These are phyloP conservation scores for Cheiracanthium punctorium DNA, from an alignment of 2,888 invertebrate genomes.

Conservation along the genomic window DNA sequence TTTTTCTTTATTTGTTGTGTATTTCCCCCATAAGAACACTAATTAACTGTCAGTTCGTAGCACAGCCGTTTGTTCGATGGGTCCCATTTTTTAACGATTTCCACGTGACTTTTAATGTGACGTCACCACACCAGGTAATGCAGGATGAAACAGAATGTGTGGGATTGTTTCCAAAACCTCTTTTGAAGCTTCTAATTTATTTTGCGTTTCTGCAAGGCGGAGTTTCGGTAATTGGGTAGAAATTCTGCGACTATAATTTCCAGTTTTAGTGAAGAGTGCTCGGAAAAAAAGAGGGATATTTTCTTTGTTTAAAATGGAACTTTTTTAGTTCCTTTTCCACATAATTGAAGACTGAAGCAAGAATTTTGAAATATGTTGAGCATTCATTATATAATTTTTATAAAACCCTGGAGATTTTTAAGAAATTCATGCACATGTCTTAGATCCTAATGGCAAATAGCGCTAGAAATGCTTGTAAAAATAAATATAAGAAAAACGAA, in stretches of 20 bases:
- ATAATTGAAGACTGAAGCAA: no score
- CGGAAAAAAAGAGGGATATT: no score
- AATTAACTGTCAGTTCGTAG: conserved; percentile 57
- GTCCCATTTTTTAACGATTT: conserved; percentile 21
- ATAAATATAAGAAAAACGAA: no score
- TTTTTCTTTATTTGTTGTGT: conserved; percentile 44
- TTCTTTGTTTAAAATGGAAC: no score
- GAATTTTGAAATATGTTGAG: no score
- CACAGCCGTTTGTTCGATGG: conserved; percentile 36
- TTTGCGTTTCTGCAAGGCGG: neutral
- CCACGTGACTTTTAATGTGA: conserved; percentile 31
- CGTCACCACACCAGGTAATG: conserved; percentile 61
- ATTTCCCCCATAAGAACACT: conserved; percentile 25
- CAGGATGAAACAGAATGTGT: conserved; percentile 18
- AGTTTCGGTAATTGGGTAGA: conserved; percentile 5
- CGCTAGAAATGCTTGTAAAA: no score
- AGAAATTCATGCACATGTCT: no score
- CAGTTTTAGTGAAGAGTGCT: neutral
- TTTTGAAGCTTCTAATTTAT: neutral
- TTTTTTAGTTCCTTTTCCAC: no score
- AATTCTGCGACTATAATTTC: neutral
- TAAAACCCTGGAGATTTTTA: no score
- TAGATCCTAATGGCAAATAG: no score
- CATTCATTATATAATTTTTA: no score
- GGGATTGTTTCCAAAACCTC: conserved; percentile 38